Conservation (phyloP, 1,140 invertebrate species). For the Laupala kohalensis region DNA sequence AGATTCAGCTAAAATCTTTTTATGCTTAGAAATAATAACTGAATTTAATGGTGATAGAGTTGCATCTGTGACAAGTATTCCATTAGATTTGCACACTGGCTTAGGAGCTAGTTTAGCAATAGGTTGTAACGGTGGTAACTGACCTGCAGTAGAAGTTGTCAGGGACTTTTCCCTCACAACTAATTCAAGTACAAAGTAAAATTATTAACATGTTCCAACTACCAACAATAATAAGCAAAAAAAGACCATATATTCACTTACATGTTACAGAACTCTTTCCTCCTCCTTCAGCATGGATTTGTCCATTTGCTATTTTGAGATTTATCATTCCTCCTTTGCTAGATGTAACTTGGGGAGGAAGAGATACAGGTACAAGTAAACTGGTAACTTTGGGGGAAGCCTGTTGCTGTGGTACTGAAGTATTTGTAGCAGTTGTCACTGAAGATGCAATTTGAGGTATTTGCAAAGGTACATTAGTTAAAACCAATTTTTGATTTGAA, state of each 20-base stretch:
- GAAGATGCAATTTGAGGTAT: constrained; percentile 24
- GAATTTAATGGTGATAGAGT: constrained; percentile 32
- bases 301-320: constrained; percentile 39
- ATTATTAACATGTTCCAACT: constrained; percentile 3
- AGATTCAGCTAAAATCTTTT: constrained; percentile 24
- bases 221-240: not conserved
- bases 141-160: constrained; percentile 21
- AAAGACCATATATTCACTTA: constrained; percentile 20
- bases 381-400: constrained; percentile 28
- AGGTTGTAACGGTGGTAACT: constrained; percentile 32
- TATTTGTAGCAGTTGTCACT: constrained; percentile 29
- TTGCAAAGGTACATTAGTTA: constrained; percentile 31
- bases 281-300: constrained; percentile 31
- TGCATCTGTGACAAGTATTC: constrained; percentile 24
- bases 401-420: constrained; percentile 12
- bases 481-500: constrained; percentile 35
- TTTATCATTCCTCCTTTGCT: constrained; percentile 35
- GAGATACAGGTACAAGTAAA: constrained; percentile 33
- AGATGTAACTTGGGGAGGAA: constrained; percentile 26
- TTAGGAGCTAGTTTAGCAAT: constrained; percentile 26
- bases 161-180: constrained; percentile 30
- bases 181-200: constrained; percentile 20
- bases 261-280: constrained; percentile 35
- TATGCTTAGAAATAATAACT: constrained; percentile 31
- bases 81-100: constrained; percentile 23